Conservation (phyloP, 2,113 vertebrate species). For the Tachysurus fulvidraco region DNA sequence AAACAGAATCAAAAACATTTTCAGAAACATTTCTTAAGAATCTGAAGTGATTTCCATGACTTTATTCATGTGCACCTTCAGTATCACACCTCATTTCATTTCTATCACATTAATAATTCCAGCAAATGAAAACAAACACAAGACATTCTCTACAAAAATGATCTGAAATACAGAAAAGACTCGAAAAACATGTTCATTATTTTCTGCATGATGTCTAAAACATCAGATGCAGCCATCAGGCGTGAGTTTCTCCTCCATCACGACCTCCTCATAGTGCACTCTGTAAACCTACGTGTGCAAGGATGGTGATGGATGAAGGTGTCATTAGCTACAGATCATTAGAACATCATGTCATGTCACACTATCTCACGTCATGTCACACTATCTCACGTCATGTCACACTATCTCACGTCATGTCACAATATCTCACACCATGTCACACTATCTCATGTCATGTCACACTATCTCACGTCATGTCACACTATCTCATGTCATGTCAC, state of each 20-base stretch:
- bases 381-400: no score
- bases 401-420: no score
- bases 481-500: no score
- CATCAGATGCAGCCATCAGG: neutral
- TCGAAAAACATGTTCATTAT: neutral
- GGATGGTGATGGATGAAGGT: neutral
- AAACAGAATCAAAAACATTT: neutral
- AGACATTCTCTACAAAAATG: neutral
- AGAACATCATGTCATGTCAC: neutral
- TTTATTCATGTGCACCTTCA: neutral
- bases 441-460: no score
- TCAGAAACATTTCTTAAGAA: neutral
- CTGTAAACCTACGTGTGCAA: neutral
- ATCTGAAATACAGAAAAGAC: neutral
- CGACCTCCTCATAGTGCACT: neutral
- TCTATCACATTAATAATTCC: neutral
- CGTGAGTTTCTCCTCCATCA: neutral
- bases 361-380: neutral
- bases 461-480: no score
- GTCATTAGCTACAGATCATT: neutral
- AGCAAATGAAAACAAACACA: neutral
- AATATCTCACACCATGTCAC: no score
- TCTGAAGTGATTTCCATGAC: neutral
- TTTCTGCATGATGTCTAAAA: neutral
- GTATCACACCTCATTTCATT: neutral